Conservation (phyloP, 2,888 invertebrate genomes). For the Heliconius ismenius region DNA sequence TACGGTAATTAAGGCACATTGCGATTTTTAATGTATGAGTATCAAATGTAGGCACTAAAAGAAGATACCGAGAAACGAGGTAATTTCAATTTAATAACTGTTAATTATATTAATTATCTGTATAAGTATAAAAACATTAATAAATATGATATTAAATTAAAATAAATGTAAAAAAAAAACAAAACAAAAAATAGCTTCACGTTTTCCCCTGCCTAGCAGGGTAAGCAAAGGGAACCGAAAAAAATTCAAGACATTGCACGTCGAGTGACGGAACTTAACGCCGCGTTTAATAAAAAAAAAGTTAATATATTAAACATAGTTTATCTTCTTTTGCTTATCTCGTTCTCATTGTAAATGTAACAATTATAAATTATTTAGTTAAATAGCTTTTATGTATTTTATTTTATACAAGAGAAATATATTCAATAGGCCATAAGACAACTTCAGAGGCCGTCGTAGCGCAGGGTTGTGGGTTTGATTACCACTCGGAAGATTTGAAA, state of each 20-base stretch:
- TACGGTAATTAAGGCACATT: conserved; percentile 12
- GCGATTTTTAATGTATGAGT: background rate
- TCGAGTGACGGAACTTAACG: background rate
- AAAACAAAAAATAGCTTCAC: too few relatives aligned
- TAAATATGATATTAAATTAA: background rate
- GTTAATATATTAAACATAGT: background rate
- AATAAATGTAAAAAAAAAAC: background rate
- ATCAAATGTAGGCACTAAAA: background rate
- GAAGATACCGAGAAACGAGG: background rate
- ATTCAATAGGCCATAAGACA: too few relatives aligned
- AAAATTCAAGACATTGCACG: background rate
- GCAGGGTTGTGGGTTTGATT: too few relatives aligned
- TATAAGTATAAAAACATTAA: background rate
- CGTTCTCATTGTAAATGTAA: too few relatives aligned
- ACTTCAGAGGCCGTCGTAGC: too few relatives aligned
- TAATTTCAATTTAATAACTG: conserved; percentile 1
- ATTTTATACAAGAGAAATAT: too few relatives aligned
- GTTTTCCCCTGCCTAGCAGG: too few relatives aligned
- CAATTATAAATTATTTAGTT: too few relatives aligned
- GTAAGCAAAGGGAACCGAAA: too few relatives aligned
- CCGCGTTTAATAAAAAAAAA: background rate
- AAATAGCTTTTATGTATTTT: too few relatives aligned
- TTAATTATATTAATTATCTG: conserved; percentile 7
- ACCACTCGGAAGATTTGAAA: too few relatives aligned
- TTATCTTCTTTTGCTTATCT: too few relatives aligned